Evolutionary conservation across 2,797 vertebrate species (phyloP).

Genomic region (Dermochelys coriacea): DNA sequence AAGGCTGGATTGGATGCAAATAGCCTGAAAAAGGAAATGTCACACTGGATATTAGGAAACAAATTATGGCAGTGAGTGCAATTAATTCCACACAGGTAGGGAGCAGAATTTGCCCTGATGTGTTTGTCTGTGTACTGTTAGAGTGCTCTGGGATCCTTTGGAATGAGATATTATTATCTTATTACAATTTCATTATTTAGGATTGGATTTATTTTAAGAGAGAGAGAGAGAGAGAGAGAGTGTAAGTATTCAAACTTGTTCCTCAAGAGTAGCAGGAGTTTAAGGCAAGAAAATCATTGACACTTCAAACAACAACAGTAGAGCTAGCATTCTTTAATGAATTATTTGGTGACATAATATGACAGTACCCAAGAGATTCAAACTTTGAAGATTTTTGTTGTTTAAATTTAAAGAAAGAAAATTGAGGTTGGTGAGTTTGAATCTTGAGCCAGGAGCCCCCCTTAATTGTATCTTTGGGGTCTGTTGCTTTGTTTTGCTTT

Average conservation of each 20-base stretch:
- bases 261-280: constrained; percentile 14
- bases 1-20: constrained; percentile 10
- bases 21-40: constrained; percentile 32
- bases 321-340: constrained; percentile 32
- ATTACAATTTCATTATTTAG: constrained; percentile 2
- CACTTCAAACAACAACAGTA: constrained; percentile 47
- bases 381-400: constrained; percentile 38
- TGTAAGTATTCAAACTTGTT: not conserved
- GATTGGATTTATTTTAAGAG: not conserved
- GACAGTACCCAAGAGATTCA: constrained; percentile 29
- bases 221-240: not conserved
- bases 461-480: not conserved
- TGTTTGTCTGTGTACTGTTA: rapidly evolving
- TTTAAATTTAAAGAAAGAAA: constrained; percentile 42
- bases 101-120: not conserved
- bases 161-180: not conserved
- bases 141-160: not conserved
- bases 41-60: constrained; percentile 35
- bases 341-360: not conserved
- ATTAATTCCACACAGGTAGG: constrained; percentile 9
- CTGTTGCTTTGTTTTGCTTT: constrained; percentile 34
- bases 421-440: not conserved
- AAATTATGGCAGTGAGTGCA: constrained; percentile 19
- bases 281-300: constrained; percentile 30
- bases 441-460: constrained; percentile 5